These are phyloP conservation scores for Lasioglossum figueresi DNA, from an alignment of 2,888 invertebrate species.

Conservation along the genomic window DNA sequence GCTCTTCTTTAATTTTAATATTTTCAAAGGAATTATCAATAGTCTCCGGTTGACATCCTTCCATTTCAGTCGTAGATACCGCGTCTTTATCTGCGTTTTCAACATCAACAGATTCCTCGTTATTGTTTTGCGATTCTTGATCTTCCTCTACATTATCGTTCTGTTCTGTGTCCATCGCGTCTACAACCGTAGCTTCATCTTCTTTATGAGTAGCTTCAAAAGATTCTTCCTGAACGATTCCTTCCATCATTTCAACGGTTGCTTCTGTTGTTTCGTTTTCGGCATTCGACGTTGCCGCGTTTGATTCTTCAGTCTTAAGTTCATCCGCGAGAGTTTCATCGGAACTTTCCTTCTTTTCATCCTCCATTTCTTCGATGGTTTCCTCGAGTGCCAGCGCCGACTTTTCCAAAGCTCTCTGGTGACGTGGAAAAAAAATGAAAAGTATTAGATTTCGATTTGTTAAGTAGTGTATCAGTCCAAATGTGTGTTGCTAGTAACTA, in stretches of 20 bases:
- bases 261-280: slow-evolving; percentile 85
- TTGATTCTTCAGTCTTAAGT: slow-evolving; percentile 72
- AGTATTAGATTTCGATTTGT: slow-evolving; percentile 18
- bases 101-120: slow-evolving; percentile 83
- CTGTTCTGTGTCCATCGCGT: slow-evolving; percentile 74
- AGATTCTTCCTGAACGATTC: slow-evolving; percentile 83
- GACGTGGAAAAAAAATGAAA: slow-evolving; percentile 41
- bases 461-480: background rate
- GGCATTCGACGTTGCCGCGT: slow-evolving; percentile 19
- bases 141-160: slow-evolving; percentile 72
- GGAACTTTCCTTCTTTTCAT: slow-evolving; percentile 71
- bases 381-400: slow-evolving; percentile 75
- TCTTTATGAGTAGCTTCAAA: slow-evolving; percentile 83
- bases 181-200: slow-evolving; percentile 76
- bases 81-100: slow-evolving; percentile 83
- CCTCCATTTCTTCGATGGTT: slow-evolving; percentile 73
- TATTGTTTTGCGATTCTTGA: slow-evolving; percentile 60
- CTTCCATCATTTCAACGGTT: slow-evolving; percentile 82
- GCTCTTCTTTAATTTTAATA: slow-evolving; percentile 90
- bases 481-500: slow-evolving; percentile 24
- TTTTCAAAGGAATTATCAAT: slow-evolving; percentile 85
- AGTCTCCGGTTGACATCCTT: slow-evolving; percentile 84
- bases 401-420: slow-evolving; percentile 79
- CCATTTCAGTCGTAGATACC: slow-evolving; percentile 75
- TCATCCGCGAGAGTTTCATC: slow-evolving; percentile 68